Conservation (phyloP, 1,140 invertebrate genomes). For the Eurytemora carolleeae region DNA sequence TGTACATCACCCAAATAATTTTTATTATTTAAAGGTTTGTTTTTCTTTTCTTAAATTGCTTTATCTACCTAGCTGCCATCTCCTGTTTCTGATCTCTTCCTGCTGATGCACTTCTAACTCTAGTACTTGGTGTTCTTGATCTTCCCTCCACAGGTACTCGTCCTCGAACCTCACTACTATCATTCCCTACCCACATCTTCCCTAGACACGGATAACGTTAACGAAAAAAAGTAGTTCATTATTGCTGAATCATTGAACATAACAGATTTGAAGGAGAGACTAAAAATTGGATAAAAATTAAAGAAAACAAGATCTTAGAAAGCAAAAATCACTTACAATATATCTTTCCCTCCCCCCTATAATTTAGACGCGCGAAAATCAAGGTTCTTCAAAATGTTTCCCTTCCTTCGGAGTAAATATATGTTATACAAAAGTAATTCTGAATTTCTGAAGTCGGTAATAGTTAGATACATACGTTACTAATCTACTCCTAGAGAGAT, state of each 20-base stretch:
- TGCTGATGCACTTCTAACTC: conserved; percentile 57
- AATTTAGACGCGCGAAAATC: too few species aligned
- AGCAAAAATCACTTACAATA: background rate
- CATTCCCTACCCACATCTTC: background rate
- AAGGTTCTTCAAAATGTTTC: too few species aligned
- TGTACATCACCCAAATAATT: background rate
- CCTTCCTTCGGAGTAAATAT: too few species aligned
- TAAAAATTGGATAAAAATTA: too few species aligned
- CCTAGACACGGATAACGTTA: background rate
- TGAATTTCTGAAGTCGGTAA: too few species aligned
- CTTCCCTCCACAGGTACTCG: background rate
- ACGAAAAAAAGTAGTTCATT: background rate
- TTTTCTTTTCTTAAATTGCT: background rate
- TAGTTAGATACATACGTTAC: too few species aligned
- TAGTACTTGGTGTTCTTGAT: conserved; percentile 26
- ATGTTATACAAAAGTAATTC: too few species aligned
- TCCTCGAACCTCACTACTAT: background rate
- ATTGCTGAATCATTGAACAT: background rate
- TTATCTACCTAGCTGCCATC: background rate
- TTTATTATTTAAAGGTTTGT: background rate
- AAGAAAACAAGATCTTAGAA: too few species aligned
- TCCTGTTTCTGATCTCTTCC: conserved; percentile 51
- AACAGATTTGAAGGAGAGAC: too few species aligned
- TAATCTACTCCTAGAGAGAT: too few species aligned
- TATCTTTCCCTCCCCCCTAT: too few species aligned